Base-by-base conservation (phyloP, 2,888 invertebrate species). In the Penaeus monodon region DNA sequence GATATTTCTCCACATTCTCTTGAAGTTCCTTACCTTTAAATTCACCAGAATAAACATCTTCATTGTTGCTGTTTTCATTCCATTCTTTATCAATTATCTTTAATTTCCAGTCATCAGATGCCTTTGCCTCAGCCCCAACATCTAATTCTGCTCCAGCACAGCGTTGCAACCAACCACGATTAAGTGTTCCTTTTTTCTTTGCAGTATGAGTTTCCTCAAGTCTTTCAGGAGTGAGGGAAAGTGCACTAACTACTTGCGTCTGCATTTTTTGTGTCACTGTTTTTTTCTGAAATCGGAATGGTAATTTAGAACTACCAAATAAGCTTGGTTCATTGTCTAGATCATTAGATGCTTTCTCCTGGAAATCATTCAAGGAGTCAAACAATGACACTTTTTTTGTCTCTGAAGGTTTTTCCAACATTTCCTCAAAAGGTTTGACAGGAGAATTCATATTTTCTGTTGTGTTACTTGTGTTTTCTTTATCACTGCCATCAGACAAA, bases 91-190 rank as follows among this genome's bases (percentile, higher is more conserved):
- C 83, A 74, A 73, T 73, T 29, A 87, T 14, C 49, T 74, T 87
- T 83, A 87, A 83, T 29, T 83, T 87, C 86, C 86, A 87, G 49
- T 33, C 63, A 8, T 87, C 86, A 66, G 73, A 63, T 38, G 80
- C 73, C 38, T 38, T 27, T 65, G 44, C 80, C 17, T 20, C 38
- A 10, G 38, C 27, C 7, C 65, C 70, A 12, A 63, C 65, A 38
- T 33, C 29, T 29, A 76, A 1, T 7, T 80, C 66, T 33, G 70
- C 66, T 10, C 76, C 88, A 29, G 84, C 80, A 33, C 80, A 84
- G 24, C 88, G 84, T 10, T 57, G 57, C 57, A 88, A 57, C 88
- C 88, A 88, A 10, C 81, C 88, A 24, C 27, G 83, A 66, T 87
- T 83, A 10, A 87, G 74, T n/a, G 64, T 66, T 10, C 63, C 29